phyloP scores from a whole-genome alignment of 2,888 invertebrate genomes.

The Zygothrica quintamaculata region DNA sequence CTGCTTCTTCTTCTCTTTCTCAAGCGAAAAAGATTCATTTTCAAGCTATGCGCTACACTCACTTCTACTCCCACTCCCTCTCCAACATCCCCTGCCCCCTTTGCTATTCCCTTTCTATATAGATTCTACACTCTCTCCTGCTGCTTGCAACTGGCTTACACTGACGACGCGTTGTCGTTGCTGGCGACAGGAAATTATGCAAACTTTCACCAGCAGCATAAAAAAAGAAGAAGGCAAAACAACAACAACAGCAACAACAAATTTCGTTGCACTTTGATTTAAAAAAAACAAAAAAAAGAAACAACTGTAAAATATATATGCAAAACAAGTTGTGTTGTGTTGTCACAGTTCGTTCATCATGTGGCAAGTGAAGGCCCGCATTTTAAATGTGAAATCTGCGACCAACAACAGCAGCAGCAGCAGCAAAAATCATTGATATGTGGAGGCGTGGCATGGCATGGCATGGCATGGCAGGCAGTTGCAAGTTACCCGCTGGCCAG shows the following conservation, averaged over 20 bases:
- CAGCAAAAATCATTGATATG: not conserved
- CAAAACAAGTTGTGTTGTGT: constrained; percentile 39
- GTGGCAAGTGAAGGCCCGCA: constrained; percentile 73
- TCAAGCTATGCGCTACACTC: constrained; percentile 45
- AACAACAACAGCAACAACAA: constrained; percentile 40
- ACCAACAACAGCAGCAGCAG: constrained; percentile 42
- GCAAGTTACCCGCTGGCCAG: constrained; percentile 54
- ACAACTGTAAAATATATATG: constrained; percentile 36
- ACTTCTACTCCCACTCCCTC: too few relatives aligned
- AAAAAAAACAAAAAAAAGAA: constrained; percentile 18
- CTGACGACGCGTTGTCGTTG: constrained; percentile 49
- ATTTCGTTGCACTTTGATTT: constrained; percentile 56
- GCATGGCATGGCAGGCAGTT: too few relatives aligned
- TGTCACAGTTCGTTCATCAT: constrained; percentile 35
- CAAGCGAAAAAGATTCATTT: constrained; percentile 37
- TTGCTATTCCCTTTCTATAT: not conserved
- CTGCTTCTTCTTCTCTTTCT: not conserved
- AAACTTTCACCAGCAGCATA: constrained; percentile 77
- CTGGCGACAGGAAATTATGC: constrained; percentile 84
- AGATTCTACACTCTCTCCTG: too few relatives aligned
- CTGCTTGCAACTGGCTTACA: not conserved
- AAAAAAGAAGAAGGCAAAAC: constrained; percentile 49
- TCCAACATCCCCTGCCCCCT: too few relatives aligned
- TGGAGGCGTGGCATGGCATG: not conserved
- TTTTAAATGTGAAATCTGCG: constrained; percentile 68